Percentiles rank a stretch among this genome's conserved stretches.
phyloP scores from a whole-genome alignment of 1,140 invertebrate genomes.

The Trichoplusia ni region DNA sequence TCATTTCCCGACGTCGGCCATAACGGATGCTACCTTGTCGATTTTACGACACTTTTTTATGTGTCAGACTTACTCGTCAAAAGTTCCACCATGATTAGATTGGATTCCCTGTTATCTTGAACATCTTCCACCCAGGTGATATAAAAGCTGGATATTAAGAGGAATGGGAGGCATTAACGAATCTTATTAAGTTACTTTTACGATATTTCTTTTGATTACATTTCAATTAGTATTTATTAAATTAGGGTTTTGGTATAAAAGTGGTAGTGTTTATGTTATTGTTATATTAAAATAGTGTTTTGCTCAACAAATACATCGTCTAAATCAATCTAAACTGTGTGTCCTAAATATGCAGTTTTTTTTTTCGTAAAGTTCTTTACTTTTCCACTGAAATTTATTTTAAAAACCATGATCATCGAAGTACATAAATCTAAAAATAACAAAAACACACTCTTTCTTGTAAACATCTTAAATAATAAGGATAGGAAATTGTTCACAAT shows the following conservation, averaged over 20 bases:
- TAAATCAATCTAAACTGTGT: no score
- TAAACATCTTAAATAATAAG: background rate
- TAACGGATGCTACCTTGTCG: constrained; percentile 1
- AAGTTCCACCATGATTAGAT: constrained; percentile 27
- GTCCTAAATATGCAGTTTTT: no score
- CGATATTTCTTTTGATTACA: constrained; percentile 10
- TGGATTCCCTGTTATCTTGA: constrained; percentile 19
- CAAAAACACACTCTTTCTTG: background rate
- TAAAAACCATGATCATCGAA: no score
- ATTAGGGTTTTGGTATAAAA: no score
- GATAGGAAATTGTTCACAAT: constrained; percentile 6
- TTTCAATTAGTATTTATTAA: no score
- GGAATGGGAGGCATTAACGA: background rate
- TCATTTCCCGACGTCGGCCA: constrained; percentile 23
- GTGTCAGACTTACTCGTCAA: constrained; percentile 10
- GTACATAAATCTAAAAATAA: background rate
- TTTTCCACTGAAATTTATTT: no score
- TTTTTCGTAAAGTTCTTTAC: no score
- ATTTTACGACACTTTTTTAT: constrained; percentile 32
- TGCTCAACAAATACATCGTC: no score
- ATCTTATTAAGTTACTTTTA: constrained; percentile 5
- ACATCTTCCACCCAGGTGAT: constrained; percentile 23
- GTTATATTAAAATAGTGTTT: no score
- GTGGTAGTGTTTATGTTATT: no score
- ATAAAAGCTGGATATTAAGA: constrained; percentile 20